Base-by-base conservation (phyloP, 30 jellyfish, hydroid and myxozoan species). In the Nemopilema nomurai region DNA sequence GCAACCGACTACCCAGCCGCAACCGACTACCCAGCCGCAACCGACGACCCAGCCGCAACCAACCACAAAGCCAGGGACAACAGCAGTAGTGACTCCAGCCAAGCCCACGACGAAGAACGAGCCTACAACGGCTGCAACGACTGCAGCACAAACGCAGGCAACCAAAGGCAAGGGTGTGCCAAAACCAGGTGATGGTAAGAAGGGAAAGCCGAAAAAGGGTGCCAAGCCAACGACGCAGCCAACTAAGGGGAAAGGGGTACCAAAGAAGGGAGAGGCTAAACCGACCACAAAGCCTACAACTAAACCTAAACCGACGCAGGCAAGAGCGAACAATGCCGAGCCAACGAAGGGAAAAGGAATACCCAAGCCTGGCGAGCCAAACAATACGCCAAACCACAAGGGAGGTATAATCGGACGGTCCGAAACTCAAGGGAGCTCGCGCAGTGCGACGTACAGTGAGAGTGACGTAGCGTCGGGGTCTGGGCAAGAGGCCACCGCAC, bases 271-370 rank as follows among this genome's bases (percentile, higher is more conserved):
- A 29, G 69, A 25, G 26, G 78, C 50, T 49, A 33, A 69, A 53
- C 83, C 90, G 1, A 83, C 91, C 20, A 53, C 91, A 41, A 25
- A 24, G 50, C 65, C 83, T 19, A 67, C 89, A 1, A 69, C 49
- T 25, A 77, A 83, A n/a, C n/a, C n/a, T n/a, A n/a, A n/a, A n/a
- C n/a, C n/a, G n/a, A n/a, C n/a, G n/a, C n/a, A n/a, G n/a, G n/a
- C n/a, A n/a, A n/a, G n/a, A n/a, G n/a, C n/a, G n/a, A n/a, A n/a
- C n/a, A n/a, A n/a, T n/a, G n/a, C n/a, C 28, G 83, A 51, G 51
- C 77, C 93, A 1, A 84, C 86, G 16, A 68, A 84, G 26, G 88
- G 93, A 19, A 74, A 74, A 21, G 93, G 93, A 0, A 84, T 84
- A 1, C 93, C 93, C 8, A 51, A 68, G 24, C 84, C 84, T 4